Conservation (phyloP, 2,113 vertebrate genomes). For the Osmerus eperlanus region DNA sequence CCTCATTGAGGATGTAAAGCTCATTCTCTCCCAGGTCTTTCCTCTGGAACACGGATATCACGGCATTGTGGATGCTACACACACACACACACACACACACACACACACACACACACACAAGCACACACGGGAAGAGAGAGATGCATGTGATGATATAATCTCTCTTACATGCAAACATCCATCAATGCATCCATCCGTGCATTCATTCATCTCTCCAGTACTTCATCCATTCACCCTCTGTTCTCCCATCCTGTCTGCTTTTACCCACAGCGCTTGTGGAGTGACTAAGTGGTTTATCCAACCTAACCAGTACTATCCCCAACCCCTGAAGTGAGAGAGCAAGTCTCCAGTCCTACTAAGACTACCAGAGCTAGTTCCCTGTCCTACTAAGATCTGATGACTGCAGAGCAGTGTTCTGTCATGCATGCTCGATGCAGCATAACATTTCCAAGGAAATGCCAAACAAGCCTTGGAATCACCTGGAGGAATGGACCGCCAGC, state of each 20-base stretch:
- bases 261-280: neutral
- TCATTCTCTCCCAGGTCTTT: constrained; percentile 92
- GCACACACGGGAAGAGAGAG: neutral
- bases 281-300: no score
- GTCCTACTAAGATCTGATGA: no score
- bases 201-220: neutral
- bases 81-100: constrained; percentile 31
- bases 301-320: no score
- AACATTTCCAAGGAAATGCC: constrained; percentile 1
- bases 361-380: no score
- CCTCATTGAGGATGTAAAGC: constrained; percentile 93
- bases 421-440: neutral
- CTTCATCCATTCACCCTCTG: neutral
- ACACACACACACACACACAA: constrained; percentile 13
- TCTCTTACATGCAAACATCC: neutral
- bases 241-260: neutral
- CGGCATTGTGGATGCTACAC: constrained; percentile 91
- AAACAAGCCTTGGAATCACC: neutral
- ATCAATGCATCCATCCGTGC: neutral
- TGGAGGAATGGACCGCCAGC: no score
- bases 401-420: neutral
- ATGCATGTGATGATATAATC: neutral
- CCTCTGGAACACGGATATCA: constrained; percentile 91
- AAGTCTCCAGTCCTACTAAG: no score
- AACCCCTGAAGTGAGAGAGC: no score